phyloP scores from a whole-genome alignment of 30 jellyfish, hydroid and myxozoan genomes.

The Cassiopea xamachana region DNA sequence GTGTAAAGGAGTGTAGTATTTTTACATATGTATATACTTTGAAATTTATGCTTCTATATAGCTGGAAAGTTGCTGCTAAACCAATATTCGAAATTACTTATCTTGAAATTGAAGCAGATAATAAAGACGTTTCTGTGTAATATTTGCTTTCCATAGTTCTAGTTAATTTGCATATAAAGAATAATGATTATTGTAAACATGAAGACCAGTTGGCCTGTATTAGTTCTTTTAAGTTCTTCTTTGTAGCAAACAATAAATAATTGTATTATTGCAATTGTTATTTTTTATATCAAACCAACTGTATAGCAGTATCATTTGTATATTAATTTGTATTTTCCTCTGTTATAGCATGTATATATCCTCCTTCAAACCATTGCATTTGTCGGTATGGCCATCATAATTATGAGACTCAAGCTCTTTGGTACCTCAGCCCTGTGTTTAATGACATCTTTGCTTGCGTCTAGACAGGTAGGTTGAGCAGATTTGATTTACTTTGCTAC shows the following conservation, averaged over 20 bases:
- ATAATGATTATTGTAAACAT: too few relatives aligned
- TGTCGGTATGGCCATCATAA: slow-evolving; percentile 81
- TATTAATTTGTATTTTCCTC: not conserved
- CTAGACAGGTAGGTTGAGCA: slow-evolving; percentile 15
- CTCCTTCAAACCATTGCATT: slow-evolving; percentile 90
- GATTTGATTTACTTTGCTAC: not conserved
- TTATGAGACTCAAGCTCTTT: slow-evolving; percentile 92
- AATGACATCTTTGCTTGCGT: slow-evolving; percentile 86
- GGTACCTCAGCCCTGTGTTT: slow-evolving; percentile 95
- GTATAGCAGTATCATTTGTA: not conserved
- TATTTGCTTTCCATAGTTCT: too few relatives aligned
- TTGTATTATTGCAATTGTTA: too few relatives aligned
- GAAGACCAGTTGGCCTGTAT: not conserved
- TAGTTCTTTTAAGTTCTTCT: not conserved
- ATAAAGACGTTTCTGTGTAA: too few relatives aligned
- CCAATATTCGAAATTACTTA: too few relatives aligned
- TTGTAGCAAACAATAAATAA: too few relatives aligned
- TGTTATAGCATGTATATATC: slow-evolving; percentile 83
- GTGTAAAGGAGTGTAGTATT: too few relatives aligned
- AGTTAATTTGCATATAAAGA: too few relatives aligned
- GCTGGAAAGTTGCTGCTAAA: too few relatives aligned
- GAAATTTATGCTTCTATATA: too few relatives aligned
- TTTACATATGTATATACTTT: too few relatives aligned
- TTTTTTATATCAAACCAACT: not conserved
- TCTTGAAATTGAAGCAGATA: too few relatives aligned